These are phyloP conservation scores for Parasteatoda tepidariorum DNA, from an alignment of 1,140 invertebrate genomes.

Conservation along the genomic window DNA sequence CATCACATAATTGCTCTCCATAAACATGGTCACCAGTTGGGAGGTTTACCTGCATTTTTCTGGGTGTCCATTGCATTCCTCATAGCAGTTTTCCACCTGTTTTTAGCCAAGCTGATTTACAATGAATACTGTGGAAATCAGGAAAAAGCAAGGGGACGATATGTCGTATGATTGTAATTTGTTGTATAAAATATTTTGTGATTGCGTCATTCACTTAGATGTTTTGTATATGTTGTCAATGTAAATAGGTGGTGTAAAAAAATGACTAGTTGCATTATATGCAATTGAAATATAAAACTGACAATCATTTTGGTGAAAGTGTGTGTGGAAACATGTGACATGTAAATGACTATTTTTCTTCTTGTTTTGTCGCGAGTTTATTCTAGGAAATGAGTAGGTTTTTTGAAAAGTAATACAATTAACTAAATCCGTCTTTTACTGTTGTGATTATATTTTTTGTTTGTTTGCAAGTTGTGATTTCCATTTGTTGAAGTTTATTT, in stretches of 20 bases:
- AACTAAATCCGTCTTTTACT: too few species aligned
- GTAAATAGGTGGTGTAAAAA: not conserved
- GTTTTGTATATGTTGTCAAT: not conserved
- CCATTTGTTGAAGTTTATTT: too few species aligned
- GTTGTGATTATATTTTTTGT: too few species aligned
- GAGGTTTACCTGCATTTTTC: constrained; percentile 90
- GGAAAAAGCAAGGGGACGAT: constrained; percentile 55
- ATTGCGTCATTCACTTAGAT: not conserved
- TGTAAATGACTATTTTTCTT: too few species aligned
- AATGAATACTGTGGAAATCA: constrained; percentile 79
- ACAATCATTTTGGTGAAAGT: not conserved
- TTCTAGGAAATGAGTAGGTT: too few species aligned
- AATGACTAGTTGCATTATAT: not conserved
- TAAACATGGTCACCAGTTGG: constrained; percentile 89
- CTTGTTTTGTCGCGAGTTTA: too few species aligned
- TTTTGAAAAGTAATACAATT: too few species aligned
- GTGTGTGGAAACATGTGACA: not conserved
- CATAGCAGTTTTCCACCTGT: constrained; percentile 93
- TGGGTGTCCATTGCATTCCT: constrained; percentile 92
- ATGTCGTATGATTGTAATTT: constrained; percentile 52
- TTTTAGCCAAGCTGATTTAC: constrained; percentile 92
- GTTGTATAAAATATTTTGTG: not conserved
- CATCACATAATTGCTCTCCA: constrained; percentile 92
- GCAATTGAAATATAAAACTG: not conserved
- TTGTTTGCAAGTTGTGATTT: too few species aligned